phyloP scores from a whole-genome alignment of 2,888 invertebrate genomes.

The Drosophila flavopinicola region DNA sequence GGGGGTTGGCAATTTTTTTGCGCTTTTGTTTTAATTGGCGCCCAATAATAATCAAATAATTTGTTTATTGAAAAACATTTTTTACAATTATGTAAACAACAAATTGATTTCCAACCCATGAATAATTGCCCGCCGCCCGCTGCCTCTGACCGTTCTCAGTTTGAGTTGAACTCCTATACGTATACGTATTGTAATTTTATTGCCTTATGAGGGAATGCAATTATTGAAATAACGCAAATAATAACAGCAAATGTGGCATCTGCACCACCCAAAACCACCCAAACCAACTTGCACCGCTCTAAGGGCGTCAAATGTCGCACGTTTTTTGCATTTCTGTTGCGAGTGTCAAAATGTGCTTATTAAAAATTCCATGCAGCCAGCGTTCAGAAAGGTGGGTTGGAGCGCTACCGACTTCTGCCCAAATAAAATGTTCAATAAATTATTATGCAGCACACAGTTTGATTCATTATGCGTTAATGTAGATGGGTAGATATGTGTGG shows the following conservation, averaged over 20 bases:
- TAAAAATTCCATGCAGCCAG: conserved; percentile 72
- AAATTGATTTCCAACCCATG: conserved; percentile 83
- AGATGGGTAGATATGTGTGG: not conserved
- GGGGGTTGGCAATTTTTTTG: conserved; percentile 34
- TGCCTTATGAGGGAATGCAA: conserved; percentile 60
- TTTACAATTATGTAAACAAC: conserved; percentile 82
- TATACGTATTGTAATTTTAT: conserved; percentile 17
- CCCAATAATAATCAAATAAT: conserved; percentile 84
- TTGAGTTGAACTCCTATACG: conserved; percentile 2
- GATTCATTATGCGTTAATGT: conserved; percentile 9
- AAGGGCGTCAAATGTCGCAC: conserved; percentile 82
- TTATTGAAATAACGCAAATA: conserved; percentile 70
- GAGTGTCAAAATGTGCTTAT: conserved; percentile 82
- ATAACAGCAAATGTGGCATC: conserved; percentile 25
- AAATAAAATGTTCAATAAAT: conserved; percentile 35
- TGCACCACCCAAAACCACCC: not conserved
- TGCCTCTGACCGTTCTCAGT: conserved; percentile 14
- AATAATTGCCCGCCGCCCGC: conserved; percentile 68
- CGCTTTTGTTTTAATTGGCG: conserved; percentile 78
- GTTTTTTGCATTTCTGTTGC: conserved; percentile 61
- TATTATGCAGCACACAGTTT: conserved; percentile 21
- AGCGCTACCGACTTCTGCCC: not conserved
- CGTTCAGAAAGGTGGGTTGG: not conserved
- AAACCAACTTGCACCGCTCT: conserved; percentile 17
- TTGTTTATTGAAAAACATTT: conserved; percentile 84